A percentile compares a stretch with the other conserved stretches of the same genome.
phyloP scores from a whole-genome alignment of 2,113 vertebrate genomes.

The Steatornis caripensis region DNA sequence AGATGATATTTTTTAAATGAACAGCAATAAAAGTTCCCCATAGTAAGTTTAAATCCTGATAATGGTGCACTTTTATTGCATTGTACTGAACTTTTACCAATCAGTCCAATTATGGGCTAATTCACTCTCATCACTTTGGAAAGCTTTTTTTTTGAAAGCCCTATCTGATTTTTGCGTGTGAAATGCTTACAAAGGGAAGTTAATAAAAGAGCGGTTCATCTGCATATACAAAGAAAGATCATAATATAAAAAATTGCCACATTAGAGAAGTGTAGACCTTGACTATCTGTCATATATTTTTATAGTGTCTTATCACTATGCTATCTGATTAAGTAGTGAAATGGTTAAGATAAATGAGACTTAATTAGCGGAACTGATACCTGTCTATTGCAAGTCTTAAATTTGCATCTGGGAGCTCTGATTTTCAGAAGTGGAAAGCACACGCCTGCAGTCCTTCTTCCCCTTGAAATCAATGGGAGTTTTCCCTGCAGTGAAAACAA shows the following conservation, averaged over 20 bases:
- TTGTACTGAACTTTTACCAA: constrained; percentile 44
- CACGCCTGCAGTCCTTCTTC: background rate
- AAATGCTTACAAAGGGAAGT: constrained; percentile 58
- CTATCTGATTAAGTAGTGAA: constrained; percentile 62
- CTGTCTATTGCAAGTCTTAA: background rate
- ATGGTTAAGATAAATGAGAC: constrained; percentile 63
- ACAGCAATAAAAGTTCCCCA: constrained; percentile 13
- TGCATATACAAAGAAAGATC: constrained; percentile 53
- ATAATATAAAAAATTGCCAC: constrained; percentile 55
- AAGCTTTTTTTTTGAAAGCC: constrained; percentile 12
- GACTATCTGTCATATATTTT: constrained; percentile 62
- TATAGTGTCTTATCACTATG: background rate
- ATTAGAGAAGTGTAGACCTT: constrained; percentile 61
- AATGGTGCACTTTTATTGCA: constrained; percentile 28
- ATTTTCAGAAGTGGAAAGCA: background rate
- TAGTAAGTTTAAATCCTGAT: constrained; percentile 21
- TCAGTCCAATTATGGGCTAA: constrained; percentile 55
- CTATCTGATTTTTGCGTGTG: constrained; percentile 59
- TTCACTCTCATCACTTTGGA: constrained; percentile 48
- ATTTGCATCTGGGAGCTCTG: constrained; percentile 17
- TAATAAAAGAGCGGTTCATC: constrained; percentile 57
- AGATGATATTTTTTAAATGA: background rate
- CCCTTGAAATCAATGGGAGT: constrained; percentile 7
- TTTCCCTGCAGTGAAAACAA: background rate
- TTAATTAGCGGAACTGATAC: constrained; percentile 52